Percentiles rank a stretch among this genome's conserved stretches.
Evolutionary conservation across 2,888 invertebrate species (phyloP).

Genomic region (Oxycera nigricornis): DNA sequence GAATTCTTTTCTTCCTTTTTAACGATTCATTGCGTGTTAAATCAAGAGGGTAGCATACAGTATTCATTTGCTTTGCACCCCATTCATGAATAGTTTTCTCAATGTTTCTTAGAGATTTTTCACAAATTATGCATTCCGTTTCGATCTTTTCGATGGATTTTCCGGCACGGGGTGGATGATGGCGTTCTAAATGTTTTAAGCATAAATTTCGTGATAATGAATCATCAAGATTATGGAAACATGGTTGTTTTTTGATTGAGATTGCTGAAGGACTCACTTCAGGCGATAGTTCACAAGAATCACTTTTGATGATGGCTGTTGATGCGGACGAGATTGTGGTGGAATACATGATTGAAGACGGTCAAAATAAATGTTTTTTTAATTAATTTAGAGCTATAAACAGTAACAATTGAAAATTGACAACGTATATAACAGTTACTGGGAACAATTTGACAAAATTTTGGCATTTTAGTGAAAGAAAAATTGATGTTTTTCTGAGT

Average conservation of each 20-base stretch:
- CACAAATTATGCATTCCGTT: background rate
- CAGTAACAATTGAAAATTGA: no score
- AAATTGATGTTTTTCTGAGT: no score
- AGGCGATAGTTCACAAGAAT: background rate
- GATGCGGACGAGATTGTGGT: background rate
- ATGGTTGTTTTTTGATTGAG: no score
- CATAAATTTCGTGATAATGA: background rate
- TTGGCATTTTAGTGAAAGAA: no score
- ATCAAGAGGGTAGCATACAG: background rate
- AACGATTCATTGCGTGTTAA: background rate
- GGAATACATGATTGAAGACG: background rate
- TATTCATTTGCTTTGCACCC: background rate
- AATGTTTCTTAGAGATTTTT: background rate
- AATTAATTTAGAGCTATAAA: no score
- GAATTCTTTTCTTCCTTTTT: background rate
- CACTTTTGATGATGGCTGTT: background rate
- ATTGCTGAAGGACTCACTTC: background rate
- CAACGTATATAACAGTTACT: no score
- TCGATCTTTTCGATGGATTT: background rate
- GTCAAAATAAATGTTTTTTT: no score
- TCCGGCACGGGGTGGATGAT: background rate
- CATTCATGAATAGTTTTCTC: background rate
- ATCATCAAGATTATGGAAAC: background rate
- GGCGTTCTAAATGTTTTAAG: background rate
- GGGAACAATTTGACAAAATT: no score